A percentile compares a stretch with the other conserved stretches of the same genome.
Evolutionary conservation across 2,113 vertebrate genomes (phyloP).

Genomic region (Salvator merianae): DNA sequence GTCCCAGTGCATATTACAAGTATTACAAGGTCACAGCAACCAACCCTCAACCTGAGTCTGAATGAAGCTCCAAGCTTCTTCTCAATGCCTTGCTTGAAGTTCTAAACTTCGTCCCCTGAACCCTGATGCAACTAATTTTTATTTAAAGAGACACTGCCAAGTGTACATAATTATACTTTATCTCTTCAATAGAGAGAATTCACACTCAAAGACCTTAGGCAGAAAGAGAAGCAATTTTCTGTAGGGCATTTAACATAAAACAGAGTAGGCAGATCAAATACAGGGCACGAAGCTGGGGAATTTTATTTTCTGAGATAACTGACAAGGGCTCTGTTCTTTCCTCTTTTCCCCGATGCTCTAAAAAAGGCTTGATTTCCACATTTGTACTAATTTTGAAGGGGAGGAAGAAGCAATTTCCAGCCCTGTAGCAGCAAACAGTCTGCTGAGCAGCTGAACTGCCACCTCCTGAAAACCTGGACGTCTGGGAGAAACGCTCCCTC

Average conservation of each 20-base stretch:
- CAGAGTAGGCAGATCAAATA: neutral
- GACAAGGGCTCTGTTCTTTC: neutral
- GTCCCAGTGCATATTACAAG: neutral
- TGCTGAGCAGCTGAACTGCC: too few relatives aligned
- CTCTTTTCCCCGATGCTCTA: neutral
- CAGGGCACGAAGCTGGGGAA: neutral
- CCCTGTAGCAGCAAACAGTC: accelerated
- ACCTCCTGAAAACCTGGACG: neutral
- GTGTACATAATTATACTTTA: neutral
- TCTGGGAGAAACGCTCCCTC: neutral
- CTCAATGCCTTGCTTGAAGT: neutral
- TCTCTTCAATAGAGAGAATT: slow-evolving; percentile 9
- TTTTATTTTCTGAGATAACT: neutral
- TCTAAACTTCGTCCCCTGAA: neutral
- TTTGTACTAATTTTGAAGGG: neutral
- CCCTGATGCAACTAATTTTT: neutral
- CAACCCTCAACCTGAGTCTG: neutral
- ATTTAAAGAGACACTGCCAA: neutral
- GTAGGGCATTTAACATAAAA: neutral
- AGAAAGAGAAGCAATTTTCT: neutral
- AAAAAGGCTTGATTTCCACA: neutral
- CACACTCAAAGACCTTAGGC: neutral
- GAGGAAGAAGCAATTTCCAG: neutral
- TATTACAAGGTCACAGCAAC: neutral
- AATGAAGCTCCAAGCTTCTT: neutral